These are phyloP conservation scores for Cepphus grylle DNA, from an alignment of 2,113 vertebrate species.

Conservation along the genomic window DNA sequence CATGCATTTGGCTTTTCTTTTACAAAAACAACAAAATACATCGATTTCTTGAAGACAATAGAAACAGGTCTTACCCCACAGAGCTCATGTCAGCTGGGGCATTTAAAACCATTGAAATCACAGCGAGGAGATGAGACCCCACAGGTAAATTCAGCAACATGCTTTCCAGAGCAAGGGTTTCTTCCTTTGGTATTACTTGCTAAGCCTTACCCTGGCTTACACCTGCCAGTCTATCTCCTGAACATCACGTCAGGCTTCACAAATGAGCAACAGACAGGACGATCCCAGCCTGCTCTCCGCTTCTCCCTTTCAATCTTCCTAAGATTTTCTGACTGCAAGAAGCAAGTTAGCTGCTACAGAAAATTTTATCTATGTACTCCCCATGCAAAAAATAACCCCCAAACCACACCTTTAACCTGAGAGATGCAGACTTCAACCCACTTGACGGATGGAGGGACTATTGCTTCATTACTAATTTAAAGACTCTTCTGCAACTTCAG, in stretches of 20 bases:
- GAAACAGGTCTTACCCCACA: not conserved
- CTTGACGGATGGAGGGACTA: not conserved
- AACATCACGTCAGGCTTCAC: not conserved
- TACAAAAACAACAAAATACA: conserved; percentile 3
- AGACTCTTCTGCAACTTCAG: not conserved
- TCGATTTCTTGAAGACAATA: not conserved
- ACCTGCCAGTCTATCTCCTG: not conserved
- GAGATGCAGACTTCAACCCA: not conserved
- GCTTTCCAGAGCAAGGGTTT: not conserved
- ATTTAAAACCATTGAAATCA: not conserved
- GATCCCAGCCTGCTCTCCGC: not conserved
- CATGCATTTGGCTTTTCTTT: not conserved
- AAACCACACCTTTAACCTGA: not conserved
- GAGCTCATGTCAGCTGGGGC: not conserved
- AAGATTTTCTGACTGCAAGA: not conserved
- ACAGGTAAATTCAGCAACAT: not conserved
- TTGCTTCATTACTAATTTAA: not conserved
- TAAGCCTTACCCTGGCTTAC: not conserved
- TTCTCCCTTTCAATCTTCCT: not conserved
- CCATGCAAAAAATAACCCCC: not conserved
- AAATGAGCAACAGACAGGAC: not conserved
- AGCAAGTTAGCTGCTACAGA: not conserved
- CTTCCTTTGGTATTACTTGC: not conserved
- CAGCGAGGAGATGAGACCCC: not conserved
- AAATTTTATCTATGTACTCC: not conserved